A percentile compares a stretch with the other conserved stretches of the same genome.
phyloP scores from a whole-genome alignment of 2,888 invertebrate genomes.

The Torymus tubicola region DNA sequence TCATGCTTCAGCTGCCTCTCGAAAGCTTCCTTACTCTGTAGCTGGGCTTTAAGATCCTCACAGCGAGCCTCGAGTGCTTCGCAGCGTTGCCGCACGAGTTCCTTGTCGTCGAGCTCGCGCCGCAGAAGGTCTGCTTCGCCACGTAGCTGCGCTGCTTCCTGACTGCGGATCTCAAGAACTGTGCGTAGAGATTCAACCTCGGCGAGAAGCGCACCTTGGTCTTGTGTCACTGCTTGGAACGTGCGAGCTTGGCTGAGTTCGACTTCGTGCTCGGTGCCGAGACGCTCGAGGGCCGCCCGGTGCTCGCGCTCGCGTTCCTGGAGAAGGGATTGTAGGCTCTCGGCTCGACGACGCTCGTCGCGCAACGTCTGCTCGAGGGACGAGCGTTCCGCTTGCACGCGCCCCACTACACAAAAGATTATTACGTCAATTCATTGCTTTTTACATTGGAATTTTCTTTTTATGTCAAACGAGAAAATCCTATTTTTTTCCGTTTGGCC shows the following conservation, averaged over 20 bases:
- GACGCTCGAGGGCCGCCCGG: conserved; percentile 65
- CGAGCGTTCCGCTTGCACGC: conserved; percentile 66
- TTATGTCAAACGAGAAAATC: too few species aligned
- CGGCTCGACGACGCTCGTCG: conserved; percentile 69
- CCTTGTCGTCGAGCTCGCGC: conserved; percentile 86
- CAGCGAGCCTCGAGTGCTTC: conserved; percentile 88
- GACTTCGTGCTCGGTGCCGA: conserved; percentile 78
- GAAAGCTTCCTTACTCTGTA: conserved; percentile 82
- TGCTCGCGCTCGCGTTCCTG: conserved; percentile 69
- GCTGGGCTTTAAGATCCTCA: conserved; percentile 89
- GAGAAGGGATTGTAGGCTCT: conserved; percentile 67
- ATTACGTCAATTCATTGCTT: too few species aligned
- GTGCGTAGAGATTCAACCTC: conserved; percentile 90
- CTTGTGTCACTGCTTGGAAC: conserved; percentile 52
- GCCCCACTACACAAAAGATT: conserved; percentile 65
- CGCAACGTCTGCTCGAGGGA: conserved; percentile 65
- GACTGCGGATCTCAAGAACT: conserved; percentile 92
- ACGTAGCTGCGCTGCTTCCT: conserved; percentile 88
- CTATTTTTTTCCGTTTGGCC: too few species aligned
- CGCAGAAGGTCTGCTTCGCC: conserved; percentile 82
- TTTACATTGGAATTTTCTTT: too few species aligned
- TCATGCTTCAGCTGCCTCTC: conserved; percentile 85
- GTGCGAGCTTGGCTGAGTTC: conserved; percentile 78
- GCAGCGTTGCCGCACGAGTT: conserved; percentile 84
- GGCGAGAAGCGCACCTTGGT: conserved; percentile 78